Base-by-base conservation (phyloP, 2,888 invertebrate genomes). In the Seira musarum region DNA sequence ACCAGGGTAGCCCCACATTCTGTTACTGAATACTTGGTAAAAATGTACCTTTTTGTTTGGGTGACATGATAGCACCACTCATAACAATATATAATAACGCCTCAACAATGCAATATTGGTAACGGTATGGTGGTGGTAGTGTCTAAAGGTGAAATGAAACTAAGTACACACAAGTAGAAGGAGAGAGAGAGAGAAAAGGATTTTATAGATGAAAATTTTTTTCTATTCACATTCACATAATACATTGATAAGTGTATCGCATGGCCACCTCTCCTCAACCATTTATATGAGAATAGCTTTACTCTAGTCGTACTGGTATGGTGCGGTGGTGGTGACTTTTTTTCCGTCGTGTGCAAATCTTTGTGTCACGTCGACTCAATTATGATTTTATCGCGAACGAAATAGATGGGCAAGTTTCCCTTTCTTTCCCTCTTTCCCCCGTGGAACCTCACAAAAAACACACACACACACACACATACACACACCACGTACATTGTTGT, bases 341-440 rank as follows among this genome's bases (percentile, higher is more conserved):
- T 79, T 80, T 75, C 69, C 80, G 69, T 79, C 83, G 82, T 86
- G 86, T 85, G 86, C 86, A 86, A 86, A 86, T 86, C 86, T 86
- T 84, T 85, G 85, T 86, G 85, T 85, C 86, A 86, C 85, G 83
- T 83, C 83, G 85, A 86, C 85, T 86, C 86, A 86, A 86, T 86
- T 86, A 85, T 85, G 85, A 85, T 86, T 85, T 86, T 86, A 85
- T 85, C 85, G 84, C 84, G 72, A 75, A 73, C 80, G 84, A 85
- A 86, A 86, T 86, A 86, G 86, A 86, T 86, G 86, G 86, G 85
- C 85, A 83, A 85, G 80, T 86, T 86, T 49, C 85, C 85, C 84
- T 84, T 85, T 84, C 85, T 84, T 83, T 84, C 85, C 85, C 87
- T 86, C 85, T 76, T 79, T 72, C 65, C 19, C 73, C 57, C 49